phyloP scores from a whole-genome alignment of 37 sponge, comb jelly and placozoan species.

The Mnemiopsis leidyi region DNA sequence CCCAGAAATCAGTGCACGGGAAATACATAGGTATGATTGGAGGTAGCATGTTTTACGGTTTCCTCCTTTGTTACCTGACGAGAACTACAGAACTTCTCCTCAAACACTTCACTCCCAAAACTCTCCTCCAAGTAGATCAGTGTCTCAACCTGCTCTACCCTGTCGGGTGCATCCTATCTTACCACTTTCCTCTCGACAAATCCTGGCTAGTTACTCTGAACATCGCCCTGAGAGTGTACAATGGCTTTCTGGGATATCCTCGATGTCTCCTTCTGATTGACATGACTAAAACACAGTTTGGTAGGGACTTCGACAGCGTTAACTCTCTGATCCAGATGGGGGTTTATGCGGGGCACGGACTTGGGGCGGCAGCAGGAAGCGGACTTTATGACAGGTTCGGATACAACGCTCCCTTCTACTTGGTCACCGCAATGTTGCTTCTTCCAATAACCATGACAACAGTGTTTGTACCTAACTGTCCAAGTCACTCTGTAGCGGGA shows the following conservation, averaged over 20 bases:
- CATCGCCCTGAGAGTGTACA: slow-evolving; percentile 11
- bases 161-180: not conserved
- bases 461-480: not conserved
- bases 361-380: not conserved
- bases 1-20: not conserved
- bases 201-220: not conserved
- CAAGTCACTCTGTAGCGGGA: not conserved
- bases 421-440: not conserved
- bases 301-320: not conserved
- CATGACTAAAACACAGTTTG: not conserved
- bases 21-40: slow-evolving; percentile 15
- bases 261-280: slow-evolving; percentile 25
- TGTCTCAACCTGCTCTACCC: not conserved
- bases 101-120: not conserved
- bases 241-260: slow-evolving; percentile 4
- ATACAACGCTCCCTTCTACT: slow-evolving; percentile 41
- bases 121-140: slow-evolving; percentile 12
- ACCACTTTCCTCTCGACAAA: not conserved
- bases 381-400: not conserved
- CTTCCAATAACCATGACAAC: not conserved
- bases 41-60: slow-evolving; percentile 3
- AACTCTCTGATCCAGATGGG: slow-evolving; percentile 13
- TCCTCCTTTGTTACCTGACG: not conserved
- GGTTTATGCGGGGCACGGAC: not conserved
- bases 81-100: slow-evolving; percentile 1